These are phyloP conservation scores for Peromyscus attwateri DNA, from an alignment of 2,797 vertebrate species.

Conservation along the genomic window DNA sequence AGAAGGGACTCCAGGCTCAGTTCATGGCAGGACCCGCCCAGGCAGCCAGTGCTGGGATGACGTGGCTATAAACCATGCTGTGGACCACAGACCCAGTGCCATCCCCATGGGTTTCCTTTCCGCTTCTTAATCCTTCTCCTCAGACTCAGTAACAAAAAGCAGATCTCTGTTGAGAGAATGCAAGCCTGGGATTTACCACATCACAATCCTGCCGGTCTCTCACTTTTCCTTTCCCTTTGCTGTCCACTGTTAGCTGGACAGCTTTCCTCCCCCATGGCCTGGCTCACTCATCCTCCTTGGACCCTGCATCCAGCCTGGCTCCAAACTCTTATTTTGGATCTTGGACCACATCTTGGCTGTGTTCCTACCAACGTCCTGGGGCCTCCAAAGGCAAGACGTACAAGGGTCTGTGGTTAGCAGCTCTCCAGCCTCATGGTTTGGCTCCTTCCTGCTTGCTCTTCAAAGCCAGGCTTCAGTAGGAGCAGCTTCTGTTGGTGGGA, in stretches of 20 bases:
- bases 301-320: slow-evolving; percentile 37
- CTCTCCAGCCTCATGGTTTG: slow-evolving; percentile 64
- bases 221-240: slow-evolving; percentile 45
- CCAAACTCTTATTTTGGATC: background rate
- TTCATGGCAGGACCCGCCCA: slow-evolving; percentile 31
- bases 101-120: slow-evolving; percentile 77
- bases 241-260: background rate
- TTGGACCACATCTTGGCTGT: background rate
- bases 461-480: background rate
- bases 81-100: slow-evolving; percentile 75
- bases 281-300: background rate
- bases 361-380: background rate
- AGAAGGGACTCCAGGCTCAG: background rate
- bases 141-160: slow-evolving; percentile 76
- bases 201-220: slow-evolving; percentile 53
- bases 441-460: background rate
- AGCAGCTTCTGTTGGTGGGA: slow-evolving; percentile 20
- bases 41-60: slow-evolving; percentile 61
- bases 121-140: slow-evolving; percentile 74
- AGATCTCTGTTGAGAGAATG: slow-evolving; percentile 69
- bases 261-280: background rate
- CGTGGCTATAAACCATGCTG: slow-evolving; percentile 63
- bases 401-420: slow-evolving; percentile 65
- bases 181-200: slow-evolving; percentile 61
- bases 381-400: background rate